Base-by-base conservation (phyloP, 2,797 vertebrate genomes). In the Etheostoma perlongum region DNA sequence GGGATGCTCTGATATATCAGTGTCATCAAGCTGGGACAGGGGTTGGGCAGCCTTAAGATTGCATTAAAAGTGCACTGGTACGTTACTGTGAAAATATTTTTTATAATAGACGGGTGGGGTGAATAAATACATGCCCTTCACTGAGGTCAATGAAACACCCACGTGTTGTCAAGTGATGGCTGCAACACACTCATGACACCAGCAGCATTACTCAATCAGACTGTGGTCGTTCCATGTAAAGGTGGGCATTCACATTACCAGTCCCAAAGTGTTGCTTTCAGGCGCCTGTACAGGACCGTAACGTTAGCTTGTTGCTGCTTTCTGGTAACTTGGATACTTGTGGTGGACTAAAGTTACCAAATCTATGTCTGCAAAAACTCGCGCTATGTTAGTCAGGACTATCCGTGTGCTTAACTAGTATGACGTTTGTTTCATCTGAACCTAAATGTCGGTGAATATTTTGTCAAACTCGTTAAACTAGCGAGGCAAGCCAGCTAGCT, bases 111-210 rank as follows among this genome's bases (percentile, higher is more conserved):
- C 14, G 2, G 52, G n/a, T 74, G 74, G 55, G 55, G 19, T 69
- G 58, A 40, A 67, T 55, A 42, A 53, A 80, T 59, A 23, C 63
- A 61, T 89, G 85, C 76, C 86, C 85, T 92, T 92, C 87, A 88
- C 61, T 80, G 85, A 88, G 88, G 88, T 91, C 92, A 90, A 71
- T 68, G 42, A 79, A 71, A 81, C 85, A 69, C 72, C 65, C 84
- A 79, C 77, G 86, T 73, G 81, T 82, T 79, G 74, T 81, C 81
- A 83, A 68, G 72, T 83, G 86, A 72, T 65, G 82, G 54, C 54
- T 78, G 67, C 67, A 74, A 64, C 57, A 44, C 67, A 36, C 66
- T 59, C 40, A 21, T 47, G 42, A 75, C 69, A 75, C 30, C 63
- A 13, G 72, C 72, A 46, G 62, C 57, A 27, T 10, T 6, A 27